Conservation (phyloP, 2,797 vertebrate genomes). For the Crenuchus spilurus region DNA sequence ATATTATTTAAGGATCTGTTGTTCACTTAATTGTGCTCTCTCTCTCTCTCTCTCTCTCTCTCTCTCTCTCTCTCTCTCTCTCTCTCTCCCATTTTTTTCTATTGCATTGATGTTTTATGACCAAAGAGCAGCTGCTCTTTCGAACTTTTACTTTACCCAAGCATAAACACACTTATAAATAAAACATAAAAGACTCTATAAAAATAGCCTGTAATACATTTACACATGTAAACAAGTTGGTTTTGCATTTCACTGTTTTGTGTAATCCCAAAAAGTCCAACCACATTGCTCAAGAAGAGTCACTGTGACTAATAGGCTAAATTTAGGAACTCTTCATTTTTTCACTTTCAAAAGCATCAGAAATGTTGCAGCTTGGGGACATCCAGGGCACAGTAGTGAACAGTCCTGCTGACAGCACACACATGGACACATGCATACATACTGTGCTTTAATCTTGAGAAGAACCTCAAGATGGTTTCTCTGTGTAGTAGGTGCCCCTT, state of each 20-base stretch:
- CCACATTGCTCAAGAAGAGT: neutral
- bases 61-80: neutral
- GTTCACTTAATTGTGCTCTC: neutral
- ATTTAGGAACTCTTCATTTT: neutral
- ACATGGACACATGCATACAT: neutral
- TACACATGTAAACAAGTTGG: neutral
- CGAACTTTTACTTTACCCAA: neutral
- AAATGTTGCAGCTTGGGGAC: neutral
- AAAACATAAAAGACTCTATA: neutral
- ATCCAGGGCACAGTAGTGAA: neutral
- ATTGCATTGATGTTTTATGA: neutral
- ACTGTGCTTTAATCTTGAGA: neutral
- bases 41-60: neutral
- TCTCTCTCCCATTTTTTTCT: neutral
- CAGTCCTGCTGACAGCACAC: neutral
- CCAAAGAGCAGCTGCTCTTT: neutral
- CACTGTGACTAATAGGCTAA: constrained; percentile 9
- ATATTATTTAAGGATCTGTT: neutral
- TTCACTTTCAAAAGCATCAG: neutral
- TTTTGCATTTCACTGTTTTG: neutral
- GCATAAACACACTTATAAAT: neutral
- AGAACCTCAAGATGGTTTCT: constrained; percentile 41
- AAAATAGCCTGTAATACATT: constrained; percentile 11
- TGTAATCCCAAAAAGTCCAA: neutral
- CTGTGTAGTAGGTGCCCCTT: constrained; percentile 59